Evolutionary conservation across 1,140 invertebrate species (phyloP), one percentile per base, ranked within the genome.

Genomic region (Oryctes rhinoceros): DNA sequence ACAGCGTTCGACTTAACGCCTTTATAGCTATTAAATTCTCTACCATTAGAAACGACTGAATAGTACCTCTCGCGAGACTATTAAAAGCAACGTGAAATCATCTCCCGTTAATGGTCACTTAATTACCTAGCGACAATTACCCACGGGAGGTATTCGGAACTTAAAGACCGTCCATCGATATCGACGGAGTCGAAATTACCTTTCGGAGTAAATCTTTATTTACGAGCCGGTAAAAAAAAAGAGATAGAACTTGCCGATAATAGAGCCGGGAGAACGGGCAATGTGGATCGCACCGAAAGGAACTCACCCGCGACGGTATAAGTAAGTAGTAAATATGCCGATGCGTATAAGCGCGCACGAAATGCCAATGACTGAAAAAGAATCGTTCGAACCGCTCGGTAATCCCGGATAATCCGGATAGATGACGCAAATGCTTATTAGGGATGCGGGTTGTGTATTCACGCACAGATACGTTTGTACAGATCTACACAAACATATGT

Each of bases 181-280:
- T 53, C 49, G 49, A 53, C 13, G 13, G 49, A 53, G 11, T 53
- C 49, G 13, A 53, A 53, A 53, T 53, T 53, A 11, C 49, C 49
- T 53, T 53, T 53, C 49, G 49, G n/a, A 53, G 49, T 53, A 53
- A 53, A 53, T 53, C 49, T 53, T 53, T 53, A 53, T 53, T 53
- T 53, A 53, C 49, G 49, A 53, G 49, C 6, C 49, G 7, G 9
- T 53, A 53, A 53, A 53, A 53, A 53, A 53, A 53, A 53, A 53
- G n/a, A 53, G n/a, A 53, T 53, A 13, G n/a, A 9, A n/a, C 39
- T 44, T 10, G 39, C 39, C 39, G 39, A 44, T 44, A 44, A 44
- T 53, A 13, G 49, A 4, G n/a, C 13, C 13, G n/a, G n/a, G 13
- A 53, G 49, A 53, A 53, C 4, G 4, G 13, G 9, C 4, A 53